Conservation (phyloP, 2,113 vertebrate genomes). For the Peromyscus leucopus region DNA sequence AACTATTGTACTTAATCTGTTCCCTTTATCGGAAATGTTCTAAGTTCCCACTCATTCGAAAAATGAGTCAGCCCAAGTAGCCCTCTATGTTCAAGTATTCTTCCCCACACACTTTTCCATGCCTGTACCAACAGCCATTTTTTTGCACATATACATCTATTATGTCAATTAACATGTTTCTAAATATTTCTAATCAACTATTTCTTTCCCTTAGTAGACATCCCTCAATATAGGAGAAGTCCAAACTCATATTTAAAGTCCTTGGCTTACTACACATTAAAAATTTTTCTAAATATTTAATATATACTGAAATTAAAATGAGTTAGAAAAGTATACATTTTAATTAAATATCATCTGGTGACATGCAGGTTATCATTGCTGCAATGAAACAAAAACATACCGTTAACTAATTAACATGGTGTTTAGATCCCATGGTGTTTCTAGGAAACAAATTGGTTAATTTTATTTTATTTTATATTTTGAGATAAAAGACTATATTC, state of each 20-base stretch:
- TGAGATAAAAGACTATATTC: background rate
- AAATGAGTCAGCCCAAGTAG: background rate
- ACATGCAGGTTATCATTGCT: background rate
- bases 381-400: background rate
- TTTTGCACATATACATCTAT: background rate
- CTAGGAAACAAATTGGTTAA: constrained; percentile 48
- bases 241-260: background rate
- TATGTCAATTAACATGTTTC: background rate
- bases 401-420: background rate
- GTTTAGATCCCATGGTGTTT: background rate
- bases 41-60: background rate
- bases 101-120: background rate
- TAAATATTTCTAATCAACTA: background rate
- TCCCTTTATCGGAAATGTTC: background rate
- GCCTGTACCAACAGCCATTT: background rate
- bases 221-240: background rate
- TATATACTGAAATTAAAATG: background rate
- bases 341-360: background rate
- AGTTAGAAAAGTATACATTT: background rate
- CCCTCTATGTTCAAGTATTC: background rate
- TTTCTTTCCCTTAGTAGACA: background rate
- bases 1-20: background rate
- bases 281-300: background rate
- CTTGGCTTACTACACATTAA: background rate
- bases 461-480: background rate